A percentile compares a stretch with the other conserved stretches of the same genome.
Evolutionary conservation across 2,113 vertebrate species (phyloP).

Genomic region (Pseudorasbora parva): DNA sequence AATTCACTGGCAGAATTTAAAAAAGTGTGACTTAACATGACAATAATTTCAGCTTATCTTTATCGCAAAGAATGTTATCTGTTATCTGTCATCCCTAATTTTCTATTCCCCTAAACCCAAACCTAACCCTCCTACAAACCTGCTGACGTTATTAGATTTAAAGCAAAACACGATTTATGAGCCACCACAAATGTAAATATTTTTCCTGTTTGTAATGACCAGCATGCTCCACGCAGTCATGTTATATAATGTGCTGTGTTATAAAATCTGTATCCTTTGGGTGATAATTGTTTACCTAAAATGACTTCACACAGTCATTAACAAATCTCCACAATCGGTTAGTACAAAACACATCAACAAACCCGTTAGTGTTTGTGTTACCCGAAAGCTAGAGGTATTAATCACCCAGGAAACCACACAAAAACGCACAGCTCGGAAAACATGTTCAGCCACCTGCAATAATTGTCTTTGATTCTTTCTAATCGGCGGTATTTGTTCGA

Average conservation of each 20-base stretch:
- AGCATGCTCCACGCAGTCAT: constrained; percentile 52
- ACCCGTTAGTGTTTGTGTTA: not conserved
- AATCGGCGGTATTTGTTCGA: constrained; percentile 42
- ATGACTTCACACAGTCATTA: not conserved
- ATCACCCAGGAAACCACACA: not conserved
- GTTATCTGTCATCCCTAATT: not conserved
- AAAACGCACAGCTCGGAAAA: not conserved
- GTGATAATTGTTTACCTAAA: not conserved
- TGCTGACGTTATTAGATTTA: too few relatives aligned
- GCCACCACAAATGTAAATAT: not conserved
- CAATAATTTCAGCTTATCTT: not conserved
- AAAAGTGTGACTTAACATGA: not conserved
- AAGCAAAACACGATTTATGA: not conserved
- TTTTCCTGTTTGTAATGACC: not conserved
- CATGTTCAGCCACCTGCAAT: constrained; percentile 9
- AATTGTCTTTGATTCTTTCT: constrained; percentile 45
- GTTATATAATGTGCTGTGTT: not conserved
- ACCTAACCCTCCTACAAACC: not conserved
- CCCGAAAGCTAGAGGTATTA: not conserved
- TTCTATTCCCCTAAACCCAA: not conserved
- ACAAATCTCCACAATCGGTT: not conserved
- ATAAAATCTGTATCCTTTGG: not conserved
- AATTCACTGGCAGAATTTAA: not conserved
- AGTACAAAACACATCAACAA: not conserved
- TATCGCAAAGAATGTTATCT: not conserved